Evolutionary conservation across 2,888 invertebrate genomes (phyloP).

Genomic region (Bombylius major): DNA sequence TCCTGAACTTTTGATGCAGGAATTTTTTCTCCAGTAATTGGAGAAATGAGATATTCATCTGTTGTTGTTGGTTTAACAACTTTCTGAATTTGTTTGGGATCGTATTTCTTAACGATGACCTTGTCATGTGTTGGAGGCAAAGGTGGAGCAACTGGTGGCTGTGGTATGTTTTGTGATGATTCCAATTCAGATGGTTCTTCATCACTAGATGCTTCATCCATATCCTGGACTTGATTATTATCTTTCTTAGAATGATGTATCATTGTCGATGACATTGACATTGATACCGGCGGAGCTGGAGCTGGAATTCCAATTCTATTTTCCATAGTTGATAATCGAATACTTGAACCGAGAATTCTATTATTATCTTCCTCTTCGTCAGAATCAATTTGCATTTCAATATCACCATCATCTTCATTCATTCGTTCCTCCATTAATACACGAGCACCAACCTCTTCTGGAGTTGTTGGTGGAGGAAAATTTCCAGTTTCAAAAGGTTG

Average conservation of each 20-base stretch:
- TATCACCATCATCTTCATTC: conserved; percentile 64
- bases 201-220: conserved; percentile 82
- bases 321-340: conserved; percentile 54
- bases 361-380: conserved; percentile 52
- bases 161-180: conserved; percentile 33
- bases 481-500: conserved; percentile 92
- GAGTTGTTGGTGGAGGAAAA: conserved; percentile 94
- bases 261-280: conserved; percentile 28
- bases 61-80: conserved; percentile 50
- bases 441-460: conserved; percentile 91
- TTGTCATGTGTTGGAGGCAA: conserved; percentile 82
- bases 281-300: conserved; percentile 31
- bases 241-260: conserved; percentile 32
- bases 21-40: conserved; percentile 95
- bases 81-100: conserved; percentile 71
- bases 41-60: conserved; percentile 91
- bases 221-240: conserved; percentile 65
- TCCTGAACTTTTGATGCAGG: conserved; percentile 95
- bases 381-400: conserved; percentile 83
- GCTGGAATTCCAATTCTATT: conserved; percentile 39
- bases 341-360: conserved; percentile 25
- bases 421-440: conserved; percentile 78
- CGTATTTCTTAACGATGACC: conserved; percentile 92
- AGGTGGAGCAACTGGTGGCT: conserved; percentile 46
- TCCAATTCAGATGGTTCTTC: conserved; percentile 41